A percentile compares a stretch with the other conserved stretches of the same genome.
phyloP scores from a whole-genome alignment of 2,113 vertebrate genomes.

The Scortum barcoo region DNA sequence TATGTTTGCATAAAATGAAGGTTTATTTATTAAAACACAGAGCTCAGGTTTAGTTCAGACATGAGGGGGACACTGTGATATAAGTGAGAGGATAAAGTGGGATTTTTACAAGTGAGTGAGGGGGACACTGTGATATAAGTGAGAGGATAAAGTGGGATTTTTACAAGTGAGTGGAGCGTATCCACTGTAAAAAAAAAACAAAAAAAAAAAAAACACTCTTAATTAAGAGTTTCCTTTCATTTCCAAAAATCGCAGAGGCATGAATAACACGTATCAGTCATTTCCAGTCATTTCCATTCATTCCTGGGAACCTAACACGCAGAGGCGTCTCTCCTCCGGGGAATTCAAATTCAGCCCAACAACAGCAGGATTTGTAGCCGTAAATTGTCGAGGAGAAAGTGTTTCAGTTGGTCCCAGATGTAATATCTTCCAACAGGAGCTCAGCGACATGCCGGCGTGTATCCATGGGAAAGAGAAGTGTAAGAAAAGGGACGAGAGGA shows the following conservation, averaged over 20 bases:
- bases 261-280: neutral
- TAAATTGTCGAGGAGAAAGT: conserved; percentile 3
- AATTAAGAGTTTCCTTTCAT: neutral
- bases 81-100: no score
- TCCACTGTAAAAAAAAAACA: no score
- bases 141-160: no score
- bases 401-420: conserved; percentile 47
- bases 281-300: neutral
- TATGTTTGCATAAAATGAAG: neutral
- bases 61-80: neutral
- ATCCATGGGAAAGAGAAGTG: conserved; percentile 42
- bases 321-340: fast-evolving
- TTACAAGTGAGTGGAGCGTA: neutral
- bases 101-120: no score
- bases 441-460: conserved; percentile 37
- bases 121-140: neutral
- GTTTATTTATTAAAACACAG: neutral
- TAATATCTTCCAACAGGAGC: conserved; percentile 38
- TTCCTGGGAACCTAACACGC: neutral
- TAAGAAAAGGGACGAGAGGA: conserved; percentile 32
- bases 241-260: neutral
- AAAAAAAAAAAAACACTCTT: no score
- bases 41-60: neutral
- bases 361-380: conserved; percentile 35
- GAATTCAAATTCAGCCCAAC: conserved; percentile 39